Evolutionary conservation across 2,797 vertebrate species (phyloP), one percentile per base, ranked within the genome.

Genomic region (Phrynocephalus guinanensis): DNA sequence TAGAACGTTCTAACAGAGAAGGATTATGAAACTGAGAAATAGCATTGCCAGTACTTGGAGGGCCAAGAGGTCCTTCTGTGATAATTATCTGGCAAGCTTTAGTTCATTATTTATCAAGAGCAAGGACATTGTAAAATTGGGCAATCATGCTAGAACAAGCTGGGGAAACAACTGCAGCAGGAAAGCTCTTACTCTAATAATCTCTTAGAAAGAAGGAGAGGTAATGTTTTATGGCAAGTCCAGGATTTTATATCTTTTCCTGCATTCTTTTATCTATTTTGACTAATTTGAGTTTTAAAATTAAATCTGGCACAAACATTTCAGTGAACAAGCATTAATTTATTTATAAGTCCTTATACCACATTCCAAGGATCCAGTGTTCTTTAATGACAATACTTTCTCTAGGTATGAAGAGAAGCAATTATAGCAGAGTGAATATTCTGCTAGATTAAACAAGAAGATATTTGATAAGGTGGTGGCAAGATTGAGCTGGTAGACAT

Each of bases 71-170:
- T 93, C 76, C 11, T 85, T 94, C 82, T 91, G 77, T 44, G 67
- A 88, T 80, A 90, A 60, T 89, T 87, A 79, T 66, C 24, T 70
- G 92, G n/a, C 1, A 70, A 88, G 20, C 91, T 60, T 86, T 85
- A 88, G 88, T 92, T 90, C 72, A 78, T 82, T 84, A 67, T 84
- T 84, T 94, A 84, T 92, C 93, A 90, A 90, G 88, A 92, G 83
- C 6, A 91, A 94, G 87, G 56, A 33, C 56, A 88, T 20, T 77
- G 86, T 80, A 92, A 95, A 95, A 91, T 89, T 60, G 93, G 73
- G 76, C 87, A 92, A 44, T 80, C 79, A 89, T 76, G 48, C 30
- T 84, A 72, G 30, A 92, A 90, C 73, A 68, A 84, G 1, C 67
- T 89, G 82, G 78, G 3, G 2, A 4, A 3, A 0, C 1, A 71